Conservation (phyloP, 64 coral and sea anemone genomes). For the Trachythela sp. region DNA sequence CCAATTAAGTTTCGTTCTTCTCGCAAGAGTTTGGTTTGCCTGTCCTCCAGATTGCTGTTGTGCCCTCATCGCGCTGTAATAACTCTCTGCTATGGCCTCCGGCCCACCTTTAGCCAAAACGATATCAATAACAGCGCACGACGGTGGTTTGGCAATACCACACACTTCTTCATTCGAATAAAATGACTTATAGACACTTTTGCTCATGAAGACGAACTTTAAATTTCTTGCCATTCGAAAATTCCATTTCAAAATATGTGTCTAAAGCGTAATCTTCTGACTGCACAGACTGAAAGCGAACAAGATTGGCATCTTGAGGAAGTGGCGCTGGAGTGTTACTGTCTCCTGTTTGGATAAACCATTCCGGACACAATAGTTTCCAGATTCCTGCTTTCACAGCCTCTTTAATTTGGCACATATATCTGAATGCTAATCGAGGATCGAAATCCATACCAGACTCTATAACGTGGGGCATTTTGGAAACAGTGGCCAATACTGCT, state of each 20-base stretch:
- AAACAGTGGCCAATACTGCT: not conserved
- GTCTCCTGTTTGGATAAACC: not conserved
- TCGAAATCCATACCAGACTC: not conserved
- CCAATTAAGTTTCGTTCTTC: no score
- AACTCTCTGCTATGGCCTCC: no score
- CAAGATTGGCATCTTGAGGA: not conserved
- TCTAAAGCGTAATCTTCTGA: not conserved
- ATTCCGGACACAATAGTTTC: not conserved
- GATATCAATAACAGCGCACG: no score
- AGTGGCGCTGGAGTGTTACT: not conserved
- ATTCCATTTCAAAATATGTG: not conserved
- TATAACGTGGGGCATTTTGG: not conserved
- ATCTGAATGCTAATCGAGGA: not conserved
- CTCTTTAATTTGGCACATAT: not conserved
- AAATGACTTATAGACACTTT: no score
- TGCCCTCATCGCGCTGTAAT: no score
- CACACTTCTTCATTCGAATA: no score
- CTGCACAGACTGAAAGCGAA: not conserved
- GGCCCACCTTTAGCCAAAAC: no score
- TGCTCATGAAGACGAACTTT: no score
- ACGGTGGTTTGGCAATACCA: no score
- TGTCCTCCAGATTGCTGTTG: no score
- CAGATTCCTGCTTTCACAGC: not conserved
- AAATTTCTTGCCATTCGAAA: not conserved
- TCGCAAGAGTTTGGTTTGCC: no score